These are phyloP conservation scores for Darevskia nairensis DNA, from an alignment of 2,797 vertebrate species.

Conservation along the genomic window DNA sequence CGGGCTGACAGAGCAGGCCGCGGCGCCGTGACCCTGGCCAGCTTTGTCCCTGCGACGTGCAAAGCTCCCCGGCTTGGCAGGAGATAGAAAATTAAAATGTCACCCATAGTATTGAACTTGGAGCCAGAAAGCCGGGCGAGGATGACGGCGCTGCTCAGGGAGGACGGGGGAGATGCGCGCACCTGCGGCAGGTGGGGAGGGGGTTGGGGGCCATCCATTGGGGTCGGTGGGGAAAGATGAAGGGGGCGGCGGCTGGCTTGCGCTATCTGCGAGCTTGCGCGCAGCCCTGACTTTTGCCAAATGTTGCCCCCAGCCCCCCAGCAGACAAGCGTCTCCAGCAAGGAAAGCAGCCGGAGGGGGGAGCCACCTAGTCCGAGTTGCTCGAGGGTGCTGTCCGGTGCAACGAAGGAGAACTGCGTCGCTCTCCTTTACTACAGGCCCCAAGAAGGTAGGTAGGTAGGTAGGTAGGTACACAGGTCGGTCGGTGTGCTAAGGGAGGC, in stretches of 20 bases:
- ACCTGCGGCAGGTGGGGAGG: background rate
- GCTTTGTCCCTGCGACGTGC: conserved; percentile 27
- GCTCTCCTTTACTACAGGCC: background rate
- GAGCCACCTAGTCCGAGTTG: background rate
- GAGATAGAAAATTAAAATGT: conserved; percentile 44
- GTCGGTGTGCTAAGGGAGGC: background rate
- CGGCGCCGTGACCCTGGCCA: background rate
- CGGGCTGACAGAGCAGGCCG: background rate
- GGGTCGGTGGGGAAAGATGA: background rate
- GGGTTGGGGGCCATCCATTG: background rate
- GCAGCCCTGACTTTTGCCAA: background rate
- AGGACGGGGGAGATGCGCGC: background rate
- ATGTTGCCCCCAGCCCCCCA: background rate
- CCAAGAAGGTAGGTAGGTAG: background rate
- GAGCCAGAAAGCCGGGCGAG: conserved; percentile 38
- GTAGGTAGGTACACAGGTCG: no score
- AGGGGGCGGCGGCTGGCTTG: no score
- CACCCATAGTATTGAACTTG: conserved; percentile 28
- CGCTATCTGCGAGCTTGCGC: no score
- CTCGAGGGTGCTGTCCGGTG: background rate
- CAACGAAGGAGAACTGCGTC: background rate
- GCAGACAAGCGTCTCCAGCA: background rate
- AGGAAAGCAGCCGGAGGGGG: background rate
- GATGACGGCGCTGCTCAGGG: background rate
- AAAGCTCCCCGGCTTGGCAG: conserved; percentile 17